Evolutionary conservation across 2,888 invertebrate genomes (phyloP), one percentile per base, ranked within the genome.

Genomic region (Campoletis raptor): DNA sequence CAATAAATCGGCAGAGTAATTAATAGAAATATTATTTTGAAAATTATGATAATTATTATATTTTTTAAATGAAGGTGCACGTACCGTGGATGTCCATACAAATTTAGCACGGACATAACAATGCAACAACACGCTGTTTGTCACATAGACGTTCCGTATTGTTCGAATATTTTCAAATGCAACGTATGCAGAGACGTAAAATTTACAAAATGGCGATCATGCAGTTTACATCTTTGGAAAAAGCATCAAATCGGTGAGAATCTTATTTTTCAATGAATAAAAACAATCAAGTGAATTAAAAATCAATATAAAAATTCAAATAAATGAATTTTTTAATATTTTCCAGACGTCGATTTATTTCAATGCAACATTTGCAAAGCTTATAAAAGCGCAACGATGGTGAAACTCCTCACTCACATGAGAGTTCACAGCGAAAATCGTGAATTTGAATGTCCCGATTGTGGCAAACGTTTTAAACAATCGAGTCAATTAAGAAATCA

Each of bases 191-290:
- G 94, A 1, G 92, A 95, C 83, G 93, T 94, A n/a, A 92, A 92
- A 85, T 95, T 96, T 87, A 92, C 94, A 0, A 95, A 95, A 81
- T 97, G 97, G 97, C 95, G 96, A 30, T 94, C 95, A 7, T 96
- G 97, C 90, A 96, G 96, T 9, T 94, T 95, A 88, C 97, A 97
- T 93, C 94, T 97, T 89, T 97, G 97, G 96, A 96, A 96, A 89
- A 94, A 94, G 4, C 97, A 97, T 93, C 94, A 95, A 89, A 94
- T 96, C 15, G 93, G 93, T 93, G 61, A 78, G 54, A 42, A n/a
- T 67, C 2, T n/a, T 24, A 52, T 24, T 9, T 52, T 3, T 1
- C 15, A 36, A 6, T 52, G 6, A 37, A 36, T 2, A 37, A 37
- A 42, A 48, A 40, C 36, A 6, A 21, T 54, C 6, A 8, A 37